Base-by-base conservation (phyloP, 2,797 vertebrate genomes). In the Sebastes itinus region DNA sequence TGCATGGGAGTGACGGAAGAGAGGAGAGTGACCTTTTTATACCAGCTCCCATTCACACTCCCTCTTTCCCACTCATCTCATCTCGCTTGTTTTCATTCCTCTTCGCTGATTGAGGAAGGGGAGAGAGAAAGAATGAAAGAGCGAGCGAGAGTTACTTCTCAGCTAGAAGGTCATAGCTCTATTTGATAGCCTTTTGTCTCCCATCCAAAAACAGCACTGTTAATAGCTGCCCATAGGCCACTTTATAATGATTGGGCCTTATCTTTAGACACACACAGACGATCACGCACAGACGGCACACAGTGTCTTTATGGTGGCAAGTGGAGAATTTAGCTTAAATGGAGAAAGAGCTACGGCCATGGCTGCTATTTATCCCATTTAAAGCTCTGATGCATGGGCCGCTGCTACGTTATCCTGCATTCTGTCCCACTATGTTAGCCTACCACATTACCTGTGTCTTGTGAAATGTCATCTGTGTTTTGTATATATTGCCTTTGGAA, bases 151-250 rank as follows among this genome's bases (percentile, higher is more conserved):
- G 67, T 84, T 89, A 78, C 78, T 87, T 78, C 79, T 87, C 75
- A 79, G 77, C 83, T 68, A 82, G 91, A 93, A 93, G 92, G 93
- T 92, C 92, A 87, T 87, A 76, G 75, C 87, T 90, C 80, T 66
- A 65, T 92, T 91, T 93, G 88, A 93, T 91, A 88, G 87, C 84
- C 86, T 88, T 92, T 92, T 92, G 91, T 93, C 83, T 92, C 72
- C 77, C 67, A 75, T 89, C 87, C 89, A 90, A 93, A 93, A 91
- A 85, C 87, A 90, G 76, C 78, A 46, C 77, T 72, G 69, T 90
- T 93, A 93, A 92, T 93, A 88, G 91, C 91, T 89, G 71, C 84
- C 88, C 86, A 86, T 83, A 86, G 92, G 92, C 87, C 91, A 89
- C 88, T 93, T 89, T 82, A 83, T 80, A 92, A 85, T 92, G 92